Base-by-base conservation (phyloP, 2,888 invertebrate genomes). In the Scaeva pyrastri region DNA sequence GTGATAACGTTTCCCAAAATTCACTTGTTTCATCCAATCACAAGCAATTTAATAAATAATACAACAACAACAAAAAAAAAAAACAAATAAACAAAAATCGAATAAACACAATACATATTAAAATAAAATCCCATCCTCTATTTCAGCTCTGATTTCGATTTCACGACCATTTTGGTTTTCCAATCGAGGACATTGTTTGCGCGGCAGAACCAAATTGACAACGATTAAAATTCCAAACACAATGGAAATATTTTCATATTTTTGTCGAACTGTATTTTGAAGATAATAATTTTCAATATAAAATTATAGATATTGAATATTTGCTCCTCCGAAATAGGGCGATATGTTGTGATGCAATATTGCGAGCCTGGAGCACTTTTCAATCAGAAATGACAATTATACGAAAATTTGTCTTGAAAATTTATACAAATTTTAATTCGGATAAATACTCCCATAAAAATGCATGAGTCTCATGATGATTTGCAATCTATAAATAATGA, bases 1-100 rank as follows among this genome's bases (percentile, higher is more conserved):
- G 48, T 41, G 39, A 73, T 68, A 66, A 68, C 45, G 55, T 78
- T 60, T 62, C 5, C 11, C 31, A 56, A 75, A 80, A 31, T 36
- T 74, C 52, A 48, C 26, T 41, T 58, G 62, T 62, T 62, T 70
- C 45, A 48, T 55, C 8, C 21, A 80, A 55, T 68, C 56, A 56
- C 41, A 21, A 64, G 55, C 70, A 43, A 48, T 71, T 81, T 50
- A 52, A 75, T 64, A 3, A 60, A 55, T 55, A 55, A 5, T 36
- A 21, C 48, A 16, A 71, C 19, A 10, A 36, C 12, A 36, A 5
- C 16, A 12, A 36, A 8, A 16, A 11, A 58, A 3, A 58, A 10
- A 36, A 36, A 58, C 1, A 36, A 60, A 60, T 2, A 36, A 10
- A 16, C 0, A 58, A 3, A 58, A 10, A 36, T 12, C 36, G 1